These are phyloP conservation scores for Akabosia matsudoensis DNA, from an alignment of 1,140 invertebrate species.

Conservation along the genomic window DNA sequence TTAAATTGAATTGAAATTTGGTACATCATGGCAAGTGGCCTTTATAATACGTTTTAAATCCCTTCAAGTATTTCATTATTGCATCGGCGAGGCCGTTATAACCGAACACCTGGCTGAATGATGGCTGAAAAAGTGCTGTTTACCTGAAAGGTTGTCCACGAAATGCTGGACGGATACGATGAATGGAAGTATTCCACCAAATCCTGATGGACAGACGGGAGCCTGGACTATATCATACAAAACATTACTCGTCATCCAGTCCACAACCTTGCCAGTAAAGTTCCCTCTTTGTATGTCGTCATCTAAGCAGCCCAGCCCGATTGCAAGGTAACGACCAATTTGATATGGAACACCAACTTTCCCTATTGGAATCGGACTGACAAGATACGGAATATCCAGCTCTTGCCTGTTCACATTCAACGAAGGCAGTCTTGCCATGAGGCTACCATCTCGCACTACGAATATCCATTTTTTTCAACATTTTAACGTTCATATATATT, in stretches of 20 bases:
- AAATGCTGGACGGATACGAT: conserved; percentile 23
- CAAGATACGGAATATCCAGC: neutral
- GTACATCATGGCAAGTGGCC: no score
- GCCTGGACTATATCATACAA: neutral
- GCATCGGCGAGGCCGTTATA: conserved; percentile 39
- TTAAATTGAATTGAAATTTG: no score
- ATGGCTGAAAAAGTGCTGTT: neutral
- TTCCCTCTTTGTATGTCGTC: neutral
- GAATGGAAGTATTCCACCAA: conserved; percentile 16
- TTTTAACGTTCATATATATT: no score
- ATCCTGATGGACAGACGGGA: conserved; percentile 24
- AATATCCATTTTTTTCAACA: neutral
- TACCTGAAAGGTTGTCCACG: neutral
- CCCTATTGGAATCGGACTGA: neutral
- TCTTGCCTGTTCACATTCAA: neutral
- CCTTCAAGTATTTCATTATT: neutral
- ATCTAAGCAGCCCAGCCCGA: neutral
- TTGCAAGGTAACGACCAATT: neutral
- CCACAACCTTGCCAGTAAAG: conserved; percentile 1
- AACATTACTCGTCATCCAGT: conserved; percentile 27
- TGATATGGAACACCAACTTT: neutral
- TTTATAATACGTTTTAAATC: neutral
- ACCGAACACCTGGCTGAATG: no score
- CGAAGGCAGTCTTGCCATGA: conserved; percentile 17
- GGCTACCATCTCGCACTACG: conserved; percentile 24